These are phyloP conservation scores for Mohoua ochrocephala DNA, from an alignment of 2,113 vertebrate genomes.

Conservation along the genomic window DNA sequence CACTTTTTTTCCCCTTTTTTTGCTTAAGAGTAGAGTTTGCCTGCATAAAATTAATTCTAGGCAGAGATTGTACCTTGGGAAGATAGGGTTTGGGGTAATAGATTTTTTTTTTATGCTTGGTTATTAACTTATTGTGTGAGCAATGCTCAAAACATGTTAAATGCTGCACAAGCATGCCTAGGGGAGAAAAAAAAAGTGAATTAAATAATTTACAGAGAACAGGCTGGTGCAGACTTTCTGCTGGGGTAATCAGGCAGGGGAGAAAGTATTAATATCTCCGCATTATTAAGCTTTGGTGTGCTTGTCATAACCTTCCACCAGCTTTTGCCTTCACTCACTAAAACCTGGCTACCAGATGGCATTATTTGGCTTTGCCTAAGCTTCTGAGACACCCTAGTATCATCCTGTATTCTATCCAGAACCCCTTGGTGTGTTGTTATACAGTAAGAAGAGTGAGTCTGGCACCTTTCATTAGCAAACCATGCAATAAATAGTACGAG, in stretches of 20 bases:
- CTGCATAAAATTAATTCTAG: not conserved
- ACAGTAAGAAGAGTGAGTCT: constrained; percentile 43
- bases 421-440: constrained; percentile 37
- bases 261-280: constrained; percentile 15
- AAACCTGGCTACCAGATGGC: constrained; percentile 61
- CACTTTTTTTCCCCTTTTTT: accelerated
- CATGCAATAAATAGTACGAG: constrained; percentile 16
- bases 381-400: constrained; percentile 35
- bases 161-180: not conserved
- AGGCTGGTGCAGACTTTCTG: constrained; percentile 14
- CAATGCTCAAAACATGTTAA: not conserved
- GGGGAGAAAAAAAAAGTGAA: not conserved
- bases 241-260: constrained; percentile 2
- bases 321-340: not conserved
- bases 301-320: constrained; percentile 45
- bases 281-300: constrained; percentile 39
- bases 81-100: not conserved
- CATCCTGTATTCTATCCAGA: constrained; percentile 47
- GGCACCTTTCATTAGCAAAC: constrained; percentile 56
- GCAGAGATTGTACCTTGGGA: not conserved
- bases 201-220: not conserved
- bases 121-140: not conserved
- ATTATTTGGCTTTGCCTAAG: constrained; percentile 25
- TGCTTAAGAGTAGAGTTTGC: not conserved
- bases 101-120: not conserved